Evolutionary conservation across 2,888 invertebrate genomes (phyloP), one percentile per base, ranked within the genome.

Genomic region (Tigriopus californicus): DNA sequence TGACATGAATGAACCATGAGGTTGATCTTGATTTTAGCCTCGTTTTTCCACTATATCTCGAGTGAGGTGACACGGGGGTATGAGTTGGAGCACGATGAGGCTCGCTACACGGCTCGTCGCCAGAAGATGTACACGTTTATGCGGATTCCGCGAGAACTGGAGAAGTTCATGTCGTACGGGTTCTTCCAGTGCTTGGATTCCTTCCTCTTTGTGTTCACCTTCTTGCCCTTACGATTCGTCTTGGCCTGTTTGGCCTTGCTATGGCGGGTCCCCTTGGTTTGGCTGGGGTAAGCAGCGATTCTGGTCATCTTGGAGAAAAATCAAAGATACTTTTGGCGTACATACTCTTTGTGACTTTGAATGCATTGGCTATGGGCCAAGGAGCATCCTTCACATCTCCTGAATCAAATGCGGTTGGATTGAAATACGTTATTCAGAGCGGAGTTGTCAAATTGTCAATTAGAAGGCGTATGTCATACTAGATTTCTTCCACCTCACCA

Each of bases 81-180:
- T 74, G 78, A 87, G 64, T 73, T 95, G 60, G 92, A 97, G 73
- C 84, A 95, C 70, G 95, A 97, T 67, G 91, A 94, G 70, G 90
- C 88, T 68, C 80, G 91, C 56, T 97, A 89, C 72, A 85, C 88
- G 24, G 92, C 92, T 2, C 80, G 94, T 64, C 76, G 97, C 61
- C 88, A 95, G 69, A 92, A 76, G 74, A 88, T 97, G 51, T 97
- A 97, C 71, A 90, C 91, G 0, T 97, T 97, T 70, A 85, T 97
- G 76, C 85, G 85, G 74, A 90, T 97, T 69, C 91, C 98, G 1
- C 77, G 83, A 41, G 56, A 58, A 48, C 60, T 89, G 44, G 90
- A 90, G 68, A 85, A 87, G 67, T 92, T 92, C 68, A 86, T 94
- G 82, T 79, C 79, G 1, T 94, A 90, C 74, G 94, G 92, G 41